Conservation (phyloP, 2,888 invertebrate genomes). For the Leptarthrus brevirostris region DNA sequence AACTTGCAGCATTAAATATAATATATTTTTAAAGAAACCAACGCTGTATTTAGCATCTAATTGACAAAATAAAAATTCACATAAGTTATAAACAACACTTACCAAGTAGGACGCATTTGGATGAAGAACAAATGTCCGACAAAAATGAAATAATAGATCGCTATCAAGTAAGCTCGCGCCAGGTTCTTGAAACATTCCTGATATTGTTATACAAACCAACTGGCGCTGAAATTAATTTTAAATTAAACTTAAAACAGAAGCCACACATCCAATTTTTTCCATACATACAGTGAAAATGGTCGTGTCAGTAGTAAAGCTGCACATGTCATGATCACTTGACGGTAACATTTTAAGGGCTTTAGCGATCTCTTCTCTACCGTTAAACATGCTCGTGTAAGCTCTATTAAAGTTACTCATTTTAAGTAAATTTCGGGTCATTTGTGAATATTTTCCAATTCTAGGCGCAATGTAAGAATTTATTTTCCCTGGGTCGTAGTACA, state of each 20-base stretch:
- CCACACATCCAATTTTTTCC: too few relatives aligned
- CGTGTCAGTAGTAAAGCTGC: slow-evolving; percentile 52
- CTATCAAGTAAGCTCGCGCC: slow-evolving; percentile 42
- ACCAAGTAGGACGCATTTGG: slow-evolving; percentile 42
- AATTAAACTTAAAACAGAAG: background rate
- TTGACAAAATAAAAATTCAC: too few relatives aligned
- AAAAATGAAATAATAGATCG: slow-evolving; percentile 52
- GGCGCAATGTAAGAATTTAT: slow-evolving; percentile 5
- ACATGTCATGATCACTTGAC: slow-evolving; percentile 53
- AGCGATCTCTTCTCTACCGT: slow-evolving; percentile 45
- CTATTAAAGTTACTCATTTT: slow-evolving; percentile 3
- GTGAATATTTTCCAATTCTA: slow-evolving; percentile 29
- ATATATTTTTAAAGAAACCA: too few relatives aligned
- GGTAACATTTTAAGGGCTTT: slow-evolving; percentile 41
- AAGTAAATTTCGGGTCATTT: slow-evolving; percentile 29
- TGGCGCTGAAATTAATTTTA: slow-evolving; percentile 2
- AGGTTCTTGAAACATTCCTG: slow-evolving; percentile 44
- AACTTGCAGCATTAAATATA: too few relatives aligned
- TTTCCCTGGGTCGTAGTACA: slow-evolving; percentile 40
- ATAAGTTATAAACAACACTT: too few relatives aligned
- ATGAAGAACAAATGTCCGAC: slow-evolving; percentile 53
- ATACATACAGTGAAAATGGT: slow-evolving; percentile 42
- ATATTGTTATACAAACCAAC: slow-evolving; percentile 37
- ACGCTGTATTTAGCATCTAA: too few relatives aligned
- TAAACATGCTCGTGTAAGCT: slow-evolving; percentile 10